Evolutionary conservation across 2,797 vertebrate genomes (phyloP).

Genomic region (Pipistrellus nathusii): DNA sequence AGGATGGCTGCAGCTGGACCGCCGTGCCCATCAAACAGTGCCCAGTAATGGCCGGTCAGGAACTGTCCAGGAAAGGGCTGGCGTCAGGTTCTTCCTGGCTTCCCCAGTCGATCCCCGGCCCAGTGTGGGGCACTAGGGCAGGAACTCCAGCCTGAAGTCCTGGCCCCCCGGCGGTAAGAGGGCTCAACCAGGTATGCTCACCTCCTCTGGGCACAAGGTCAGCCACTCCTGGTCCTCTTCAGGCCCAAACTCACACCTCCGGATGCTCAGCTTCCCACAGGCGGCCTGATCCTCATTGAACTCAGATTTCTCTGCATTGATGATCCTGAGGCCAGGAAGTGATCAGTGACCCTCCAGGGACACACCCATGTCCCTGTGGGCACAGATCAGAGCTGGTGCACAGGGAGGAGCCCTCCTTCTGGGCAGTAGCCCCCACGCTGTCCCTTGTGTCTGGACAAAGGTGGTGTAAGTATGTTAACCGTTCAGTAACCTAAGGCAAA

Average conservation of each 20-base stretch:
- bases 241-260: slow-evolving; percentile 78
- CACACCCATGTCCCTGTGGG: not conserved
- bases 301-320: slow-evolving; percentile 88
- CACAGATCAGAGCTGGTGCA: not conserved
- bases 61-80: slow-evolving; percentile 81
- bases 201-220: slow-evolving; percentile 86
- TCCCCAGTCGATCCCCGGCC: not conserved
- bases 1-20: slow-evolving; percentile 88
- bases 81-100: not conserved
- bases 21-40: slow-evolving; percentile 88
- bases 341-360: not conserved
- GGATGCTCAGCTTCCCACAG: slow-evolving; percentile 86
- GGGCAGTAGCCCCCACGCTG: not conserved
- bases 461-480: not conserved
- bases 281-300: slow-evolving; percentile 90
- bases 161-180: not conserved
- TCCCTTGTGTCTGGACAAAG: not conserved
- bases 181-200: slow-evolving; percentile 51
- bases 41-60: slow-evolving; percentile 88
- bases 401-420: not conserved
- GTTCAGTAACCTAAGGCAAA: not conserved
- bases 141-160: not conserved
- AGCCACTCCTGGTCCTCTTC: slow-evolving; percentile 88
- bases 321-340: slow-evolving; percentile 82
- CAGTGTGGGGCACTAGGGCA: not conserved